Evolutionary conservation across 2,888 invertebrate genomes (phyloP).

Genomic region (Drosophila testacea): DNA sequence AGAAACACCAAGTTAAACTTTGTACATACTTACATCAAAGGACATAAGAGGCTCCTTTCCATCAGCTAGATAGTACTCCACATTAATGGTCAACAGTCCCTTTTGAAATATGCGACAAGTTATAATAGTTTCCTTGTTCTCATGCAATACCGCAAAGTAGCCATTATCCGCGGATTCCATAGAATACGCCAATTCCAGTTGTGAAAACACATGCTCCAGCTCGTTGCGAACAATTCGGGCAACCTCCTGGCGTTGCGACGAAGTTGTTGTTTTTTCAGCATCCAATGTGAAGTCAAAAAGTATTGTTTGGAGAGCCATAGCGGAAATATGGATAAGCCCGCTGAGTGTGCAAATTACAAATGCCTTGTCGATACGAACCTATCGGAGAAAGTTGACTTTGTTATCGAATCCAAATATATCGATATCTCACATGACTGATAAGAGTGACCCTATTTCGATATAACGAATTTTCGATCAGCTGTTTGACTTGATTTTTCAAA

Average conservation of each 20-base stretch:
- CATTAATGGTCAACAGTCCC: conserved; percentile 92
- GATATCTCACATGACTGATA: conserved; percentile 1
- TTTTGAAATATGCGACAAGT: conserved; percentile 89
- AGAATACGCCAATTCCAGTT: conserved; percentile 89
- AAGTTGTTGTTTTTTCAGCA: conserved; percentile 88
- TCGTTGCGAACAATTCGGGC: conserved; percentile 89
- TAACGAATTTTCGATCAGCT: background rate
- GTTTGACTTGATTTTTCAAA: background rate
- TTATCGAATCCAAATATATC: conserved; percentile 26
- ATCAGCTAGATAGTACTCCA: conserved; percentile 92
- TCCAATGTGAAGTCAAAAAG: conserved; percentile 92
- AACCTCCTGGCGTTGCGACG: conserved; percentile 88
- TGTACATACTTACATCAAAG: conserved; percentile 89
- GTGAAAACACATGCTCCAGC: conserved; percentile 90
- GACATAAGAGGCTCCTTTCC: conserved; percentile 90
- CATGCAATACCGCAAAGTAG: conserved; percentile 89
- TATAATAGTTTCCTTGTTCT: conserved; percentile 89
- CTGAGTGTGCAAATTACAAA: conserved; percentile 53
- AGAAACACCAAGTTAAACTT: conserved; percentile 13
- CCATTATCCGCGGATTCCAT: conserved; percentile 89
- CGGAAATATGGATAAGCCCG: conserved; percentile 42
- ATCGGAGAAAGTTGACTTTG: conserved; percentile 8
- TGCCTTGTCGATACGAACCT: conserved; percentile 34
- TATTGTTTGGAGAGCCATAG: conserved; percentile 92
- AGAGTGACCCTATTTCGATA: conserved; percentile 3